phyloP scores from a whole-genome alignment of 2,888 invertebrate species.

The Trichopoda pennipes region DNA sequence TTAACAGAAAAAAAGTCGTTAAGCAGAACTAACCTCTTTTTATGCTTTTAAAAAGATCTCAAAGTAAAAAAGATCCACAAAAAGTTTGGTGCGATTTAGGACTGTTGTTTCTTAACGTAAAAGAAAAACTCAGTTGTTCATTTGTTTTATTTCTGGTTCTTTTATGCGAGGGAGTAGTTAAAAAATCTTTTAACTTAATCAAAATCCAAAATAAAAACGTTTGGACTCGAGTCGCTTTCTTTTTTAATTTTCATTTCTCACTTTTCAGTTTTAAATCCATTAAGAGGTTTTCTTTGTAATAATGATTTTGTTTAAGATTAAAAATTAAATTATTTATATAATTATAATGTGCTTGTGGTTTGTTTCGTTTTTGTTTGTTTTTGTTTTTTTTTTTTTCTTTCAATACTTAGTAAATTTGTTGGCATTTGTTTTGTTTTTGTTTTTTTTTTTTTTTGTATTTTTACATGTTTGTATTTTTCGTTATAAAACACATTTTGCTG shows the following conservation, averaged over 20 bases:
- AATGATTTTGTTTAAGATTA: slow-evolving; percentile 36
- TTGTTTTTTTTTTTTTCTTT: slow-evolving; percentile 31
- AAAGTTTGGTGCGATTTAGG: slow-evolving; percentile 38
- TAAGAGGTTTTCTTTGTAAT: slow-evolving; percentile 35
- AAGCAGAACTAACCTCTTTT: slow-evolving; percentile 51
- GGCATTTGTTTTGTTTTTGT: slow-evolving; percentile 57
- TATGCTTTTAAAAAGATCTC: not conserved
- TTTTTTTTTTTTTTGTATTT: slow-evolving; percentile 15
- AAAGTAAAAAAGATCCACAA: slow-evolving; percentile 19
- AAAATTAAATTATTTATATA: slow-evolving; percentile 47
- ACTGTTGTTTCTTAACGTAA: slow-evolving; percentile 26
- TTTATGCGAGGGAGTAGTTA: slow-evolving; percentile 66
- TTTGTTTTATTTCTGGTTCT: slow-evolving; percentile 51
- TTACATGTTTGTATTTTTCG: slow-evolving; percentile 46
- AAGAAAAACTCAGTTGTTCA: slow-evolving; percentile 23
- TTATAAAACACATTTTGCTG: slow-evolving; percentile 42
- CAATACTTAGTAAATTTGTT: slow-evolving; percentile 69
- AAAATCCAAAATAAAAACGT: slow-evolving; percentile 49
- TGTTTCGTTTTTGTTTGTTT: slow-evolving; percentile 26
- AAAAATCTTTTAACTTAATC: slow-evolving; percentile 50
- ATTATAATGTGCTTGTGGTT: slow-evolving; percentile 61
- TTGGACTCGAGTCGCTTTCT: slow-evolving; percentile 50
- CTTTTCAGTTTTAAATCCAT: slow-evolving; percentile 24
- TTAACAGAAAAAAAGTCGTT: slow-evolving; percentile 41
- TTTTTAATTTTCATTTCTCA: not conserved